phyloP scores from a whole-genome alignment of 2,113 vertebrate genomes.

The Siphamia tubifer region DNA sequence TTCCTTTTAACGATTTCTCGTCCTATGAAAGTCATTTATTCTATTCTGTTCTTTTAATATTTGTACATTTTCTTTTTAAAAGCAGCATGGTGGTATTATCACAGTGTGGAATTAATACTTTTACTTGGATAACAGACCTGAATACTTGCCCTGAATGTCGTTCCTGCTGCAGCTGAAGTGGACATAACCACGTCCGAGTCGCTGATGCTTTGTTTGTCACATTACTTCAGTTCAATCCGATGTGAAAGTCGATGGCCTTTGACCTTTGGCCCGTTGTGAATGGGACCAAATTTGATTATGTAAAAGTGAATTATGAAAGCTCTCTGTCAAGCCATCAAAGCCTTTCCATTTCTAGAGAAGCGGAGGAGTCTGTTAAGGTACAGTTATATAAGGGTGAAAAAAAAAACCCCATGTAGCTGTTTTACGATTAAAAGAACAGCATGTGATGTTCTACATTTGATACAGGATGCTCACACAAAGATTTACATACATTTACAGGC shows the following conservation, averaged over 20 bases:
- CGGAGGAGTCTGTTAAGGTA: conserved; percentile 38
- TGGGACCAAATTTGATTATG: background rate
- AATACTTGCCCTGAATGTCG: background rate
- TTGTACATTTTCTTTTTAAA: no score
- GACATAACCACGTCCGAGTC: no score
- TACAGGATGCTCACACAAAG: background rate
- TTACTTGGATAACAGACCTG: no score
- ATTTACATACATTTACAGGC: background rate
- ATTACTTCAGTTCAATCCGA: background rate
- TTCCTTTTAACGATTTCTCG: no score
- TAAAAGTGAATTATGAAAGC: conserved; percentile 13
- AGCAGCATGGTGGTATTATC: no score
- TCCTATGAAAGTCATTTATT: no score
- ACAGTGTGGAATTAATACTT: no score
- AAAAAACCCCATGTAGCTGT: conserved; percentile 17
- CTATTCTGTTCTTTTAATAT: no score
- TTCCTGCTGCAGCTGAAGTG: background rate
- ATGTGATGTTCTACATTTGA: conserved; percentile 10
- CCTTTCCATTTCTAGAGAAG: conserved; percentile 35
- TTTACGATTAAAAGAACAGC: conserved; percentile 19
- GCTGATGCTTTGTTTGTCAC: background rate
- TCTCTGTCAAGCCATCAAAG: background rate
- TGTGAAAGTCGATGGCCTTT: background rate
- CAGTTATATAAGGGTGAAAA: conserved; percentile 59
- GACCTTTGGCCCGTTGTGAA: background rate